These are phyloP conservation scores for Coenonympha glycerion DNA, from an alignment of 2,888 invertebrate genomes.

Conservation along the genomic window DNA sequence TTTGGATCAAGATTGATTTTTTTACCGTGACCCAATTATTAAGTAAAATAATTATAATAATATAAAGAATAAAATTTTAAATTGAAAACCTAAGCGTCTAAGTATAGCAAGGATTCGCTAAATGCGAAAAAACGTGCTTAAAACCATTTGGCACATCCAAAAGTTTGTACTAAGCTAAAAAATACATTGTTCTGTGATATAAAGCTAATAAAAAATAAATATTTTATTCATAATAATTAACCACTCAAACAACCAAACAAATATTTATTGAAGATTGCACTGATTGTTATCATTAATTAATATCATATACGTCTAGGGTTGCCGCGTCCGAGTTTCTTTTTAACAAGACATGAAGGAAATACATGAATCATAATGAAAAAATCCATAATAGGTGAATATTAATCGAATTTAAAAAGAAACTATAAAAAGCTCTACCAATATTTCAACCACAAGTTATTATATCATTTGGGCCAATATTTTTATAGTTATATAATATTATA, in stretches of 20 bases:
- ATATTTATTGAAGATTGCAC: conserved; percentile 65
- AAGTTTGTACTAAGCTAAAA: conserved; percentile 69
- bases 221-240: conserved; percentile 42
- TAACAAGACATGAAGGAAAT: not conserved
- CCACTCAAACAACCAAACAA: conserved; percentile 56
- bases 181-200: conserved; percentile 59
- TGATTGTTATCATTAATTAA: conserved; percentile 30
- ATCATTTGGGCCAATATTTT: too few species aligned
- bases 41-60: conserved; percentile 37
- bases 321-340: not conserved
- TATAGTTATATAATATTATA: too few species aligned
- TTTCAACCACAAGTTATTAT: too few species aligned
- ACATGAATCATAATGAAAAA: not conserved
- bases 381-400: too few species aligned
- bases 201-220: conserved; percentile 66
- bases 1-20: not conserved
- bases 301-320: conserved; percentile 7
- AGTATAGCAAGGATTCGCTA: conserved; percentile 56
- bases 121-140: conserved; percentile 64
- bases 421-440: too few species aligned
- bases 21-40: not conserved
- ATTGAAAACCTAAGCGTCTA: conserved; percentile 55
- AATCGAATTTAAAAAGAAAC: too few species aligned
- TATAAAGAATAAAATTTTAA: conserved; percentile 40
- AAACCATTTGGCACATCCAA: conserved; percentile 71